Conservation (phyloP, 2,797 vertebrate species). For the Perodicticus potto region DNA sequence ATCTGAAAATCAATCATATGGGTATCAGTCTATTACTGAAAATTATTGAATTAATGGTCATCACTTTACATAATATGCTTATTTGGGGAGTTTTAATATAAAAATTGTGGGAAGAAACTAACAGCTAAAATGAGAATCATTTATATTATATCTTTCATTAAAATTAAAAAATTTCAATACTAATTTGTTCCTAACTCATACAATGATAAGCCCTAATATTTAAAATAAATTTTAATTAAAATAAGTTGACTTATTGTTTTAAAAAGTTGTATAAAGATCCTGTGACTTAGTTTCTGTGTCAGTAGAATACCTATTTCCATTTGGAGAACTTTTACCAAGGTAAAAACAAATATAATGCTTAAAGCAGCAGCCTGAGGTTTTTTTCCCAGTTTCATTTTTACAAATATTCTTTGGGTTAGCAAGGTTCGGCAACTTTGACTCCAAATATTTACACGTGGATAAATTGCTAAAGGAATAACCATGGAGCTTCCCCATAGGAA, state of each 20-base stretch:
- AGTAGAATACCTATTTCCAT: background rate
- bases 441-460: background rate
- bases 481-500: background rate
- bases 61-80: background rate
- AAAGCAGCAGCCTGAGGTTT: background rate
- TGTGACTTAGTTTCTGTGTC: background rate
- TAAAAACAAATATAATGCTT: slow-evolving; percentile 34
- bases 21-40: background rate
- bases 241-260: background rate
- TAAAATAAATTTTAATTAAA: slow-evolving; percentile 52
- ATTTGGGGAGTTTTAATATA: background rate
- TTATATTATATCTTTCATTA: slow-evolving; percentile 6
- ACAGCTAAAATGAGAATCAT: background rate
- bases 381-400: background rate
- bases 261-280: background rate
- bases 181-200: background rate
- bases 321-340: background rate
- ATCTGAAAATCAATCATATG: slow-evolving; percentile 10
- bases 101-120: background rate
- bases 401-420: background rate
- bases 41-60: background rate
- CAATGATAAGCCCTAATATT: background rate
- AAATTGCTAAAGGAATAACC: slow-evolving; percentile 11
- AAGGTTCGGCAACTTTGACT: slow-evolving; percentile 16
- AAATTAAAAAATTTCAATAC: background rate